These are phyloP conservation scores for Lasioglossum baleicum DNA, from an alignment of 1,140 invertebrate species.

Conservation along the genomic window DNA sequence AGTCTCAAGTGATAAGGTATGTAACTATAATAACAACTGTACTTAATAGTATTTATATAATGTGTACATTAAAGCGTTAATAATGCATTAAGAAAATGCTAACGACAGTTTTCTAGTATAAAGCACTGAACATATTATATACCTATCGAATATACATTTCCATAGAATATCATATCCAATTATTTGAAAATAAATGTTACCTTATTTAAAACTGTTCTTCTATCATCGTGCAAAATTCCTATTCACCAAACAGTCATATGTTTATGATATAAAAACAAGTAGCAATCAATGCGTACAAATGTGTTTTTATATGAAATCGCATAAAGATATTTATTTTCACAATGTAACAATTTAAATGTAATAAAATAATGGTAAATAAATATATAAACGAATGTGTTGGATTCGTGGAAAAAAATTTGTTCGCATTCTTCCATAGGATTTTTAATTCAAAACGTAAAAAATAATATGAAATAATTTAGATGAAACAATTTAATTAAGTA, in stretches of 20 bases:
- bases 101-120: neutral
- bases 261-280: neutral
- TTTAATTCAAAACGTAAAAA: too few relatives aligned
- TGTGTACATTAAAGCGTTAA: neutral
- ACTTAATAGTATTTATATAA: neutral
- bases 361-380: neutral
- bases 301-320: neutral
- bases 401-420: too few relatives aligned
- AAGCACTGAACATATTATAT: neutral
- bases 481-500: neutral
- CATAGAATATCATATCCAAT: neutral
- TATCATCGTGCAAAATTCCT: neutral
- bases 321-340: too few relatives aligned
- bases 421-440: too few relatives aligned
- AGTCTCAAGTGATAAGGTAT: neutral
- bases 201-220: neutral
- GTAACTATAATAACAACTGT: neutral
- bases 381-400: too few relatives aligned
- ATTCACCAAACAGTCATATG: neutral
- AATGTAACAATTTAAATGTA: too few relatives aligned
- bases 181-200: too few relatives aligned
- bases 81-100: neutral
- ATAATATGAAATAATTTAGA: conserved; percentile 1
- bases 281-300: neutral
- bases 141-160: neutral